Conservation (phyloP, 2,797 vertebrate species). For the Hoplostethus atlanticus region DNA sequence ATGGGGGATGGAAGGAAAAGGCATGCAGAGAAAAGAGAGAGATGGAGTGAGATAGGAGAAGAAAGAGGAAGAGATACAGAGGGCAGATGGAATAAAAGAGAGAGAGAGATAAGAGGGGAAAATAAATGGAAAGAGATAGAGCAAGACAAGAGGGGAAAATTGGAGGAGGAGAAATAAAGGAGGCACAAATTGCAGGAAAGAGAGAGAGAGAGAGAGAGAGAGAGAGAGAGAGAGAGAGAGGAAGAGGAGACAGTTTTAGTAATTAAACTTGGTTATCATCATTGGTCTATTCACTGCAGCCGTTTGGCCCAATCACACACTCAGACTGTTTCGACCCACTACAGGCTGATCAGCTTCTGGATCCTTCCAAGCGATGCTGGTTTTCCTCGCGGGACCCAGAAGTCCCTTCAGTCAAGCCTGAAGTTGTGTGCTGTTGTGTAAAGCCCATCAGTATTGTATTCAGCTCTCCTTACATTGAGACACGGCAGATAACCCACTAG, state of each 20-base stretch:
- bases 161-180: not conserved
- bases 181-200: not conserved
- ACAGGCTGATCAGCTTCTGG: not conserved
- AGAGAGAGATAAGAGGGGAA: not conserved
- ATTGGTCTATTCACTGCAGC: conserved; percentile 6
- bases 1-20: not conserved
- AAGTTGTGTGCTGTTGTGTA: not conserved
- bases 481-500: not conserved
- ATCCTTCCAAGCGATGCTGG: no score
- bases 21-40: not conserved
- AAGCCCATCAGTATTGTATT: not conserved
- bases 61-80: not conserved
- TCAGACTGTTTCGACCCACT: conserved; percentile 11
- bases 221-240: conserved; percentile 1
- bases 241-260: not conserved
- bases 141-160: not conserved
- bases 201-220: conserved; percentile 1
- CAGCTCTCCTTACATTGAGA: no score
- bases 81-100: not conserved
- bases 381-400: not conserved
- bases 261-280: conserved; percentile 21
- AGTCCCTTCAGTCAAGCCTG: not conserved
- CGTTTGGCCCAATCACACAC: not conserved
- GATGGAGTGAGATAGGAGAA: not conserved
- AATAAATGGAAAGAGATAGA: not conserved